A percentile compares a stretch with the other conserved stretches of the same genome.
Conservation (phyloP, 2,113 vertebrate species). For the Oenanthe melanoleuca region DNA sequence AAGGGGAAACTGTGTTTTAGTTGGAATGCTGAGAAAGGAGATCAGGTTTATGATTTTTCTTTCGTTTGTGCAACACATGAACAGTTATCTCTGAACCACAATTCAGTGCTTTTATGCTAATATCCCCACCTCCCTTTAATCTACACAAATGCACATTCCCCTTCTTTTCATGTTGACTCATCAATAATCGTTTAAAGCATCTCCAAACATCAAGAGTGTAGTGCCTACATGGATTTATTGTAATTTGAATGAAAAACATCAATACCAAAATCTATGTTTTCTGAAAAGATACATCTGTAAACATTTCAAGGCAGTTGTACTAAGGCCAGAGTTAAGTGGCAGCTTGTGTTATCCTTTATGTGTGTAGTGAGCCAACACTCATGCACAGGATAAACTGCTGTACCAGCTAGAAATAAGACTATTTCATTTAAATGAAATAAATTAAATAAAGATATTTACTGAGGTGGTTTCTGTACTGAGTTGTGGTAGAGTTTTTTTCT, state of each 20-base stretch:
- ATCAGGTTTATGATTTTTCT: background rate
- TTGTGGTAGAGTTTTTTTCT: background rate
- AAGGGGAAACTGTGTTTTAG: background rate
- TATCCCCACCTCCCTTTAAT: background rate
- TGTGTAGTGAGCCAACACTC: background rate
- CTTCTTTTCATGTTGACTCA: background rate
- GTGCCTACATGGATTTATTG: background rate
- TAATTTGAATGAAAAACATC: background rate
- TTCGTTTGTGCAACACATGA: background rate
- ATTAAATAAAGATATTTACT: background rate
- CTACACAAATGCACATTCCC: background rate
- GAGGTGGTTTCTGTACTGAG: background rate
- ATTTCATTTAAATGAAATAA: background rate
- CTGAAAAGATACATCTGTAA: background rate
- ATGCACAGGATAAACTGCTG: background rate
- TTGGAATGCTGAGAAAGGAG: background rate
- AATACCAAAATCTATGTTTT: background rate
- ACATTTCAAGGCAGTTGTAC: background rate
- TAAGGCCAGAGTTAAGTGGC: background rate
- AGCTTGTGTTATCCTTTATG: background rate
- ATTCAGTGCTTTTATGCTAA: background rate
- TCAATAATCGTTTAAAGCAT: background rate
- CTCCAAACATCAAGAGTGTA: background rate
- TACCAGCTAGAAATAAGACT: background rate
- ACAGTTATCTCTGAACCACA: background rate